Conservation (phyloP, 92 coral and sea anemone species). For the Porites rus region DNA sequence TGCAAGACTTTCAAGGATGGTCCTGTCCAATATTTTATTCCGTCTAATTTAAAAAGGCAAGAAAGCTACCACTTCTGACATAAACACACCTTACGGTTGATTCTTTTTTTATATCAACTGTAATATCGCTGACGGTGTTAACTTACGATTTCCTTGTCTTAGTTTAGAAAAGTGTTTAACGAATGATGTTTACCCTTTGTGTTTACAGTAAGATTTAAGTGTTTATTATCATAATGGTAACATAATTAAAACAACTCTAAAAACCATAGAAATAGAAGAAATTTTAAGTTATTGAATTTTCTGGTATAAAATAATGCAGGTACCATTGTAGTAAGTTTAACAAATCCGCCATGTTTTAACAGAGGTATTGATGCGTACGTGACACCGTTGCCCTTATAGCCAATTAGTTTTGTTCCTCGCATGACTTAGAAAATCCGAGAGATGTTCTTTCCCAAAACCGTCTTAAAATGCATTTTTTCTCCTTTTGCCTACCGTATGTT, state of each 20-base stretch:
- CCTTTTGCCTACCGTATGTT: background rate
- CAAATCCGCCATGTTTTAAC: conserved; percentile 8
- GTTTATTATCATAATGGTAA: background rate
- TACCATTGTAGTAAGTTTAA: background rate
- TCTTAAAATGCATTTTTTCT: background rate
- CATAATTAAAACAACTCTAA: too few relatives aligned
- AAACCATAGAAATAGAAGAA: background rate
- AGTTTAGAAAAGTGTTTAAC: too few relatives aligned
- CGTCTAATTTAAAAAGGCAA: too few relatives aligned
- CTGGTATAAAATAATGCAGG: background rate
- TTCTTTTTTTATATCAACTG: too few relatives aligned
- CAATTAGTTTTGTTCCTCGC: background rate
- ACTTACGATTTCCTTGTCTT: too few relatives aligned
- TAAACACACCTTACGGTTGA: too few relatives aligned
- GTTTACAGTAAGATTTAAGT: too few relatives aligned
- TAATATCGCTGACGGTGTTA: too few relatives aligned
- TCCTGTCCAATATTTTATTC: too few relatives aligned
- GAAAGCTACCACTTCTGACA: too few relatives aligned
- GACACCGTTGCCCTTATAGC: background rate
- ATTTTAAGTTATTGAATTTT: background rate
- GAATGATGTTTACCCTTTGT: too few relatives aligned
- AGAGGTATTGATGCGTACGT: conserved; percentile 10
- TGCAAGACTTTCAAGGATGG: too few relatives aligned
- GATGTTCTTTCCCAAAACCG: background rate
- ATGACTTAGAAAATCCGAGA: background rate